Base-by-base conservation (phyloP, 2,113 vertebrate species). In the Pelecanus crispus region DNA sequence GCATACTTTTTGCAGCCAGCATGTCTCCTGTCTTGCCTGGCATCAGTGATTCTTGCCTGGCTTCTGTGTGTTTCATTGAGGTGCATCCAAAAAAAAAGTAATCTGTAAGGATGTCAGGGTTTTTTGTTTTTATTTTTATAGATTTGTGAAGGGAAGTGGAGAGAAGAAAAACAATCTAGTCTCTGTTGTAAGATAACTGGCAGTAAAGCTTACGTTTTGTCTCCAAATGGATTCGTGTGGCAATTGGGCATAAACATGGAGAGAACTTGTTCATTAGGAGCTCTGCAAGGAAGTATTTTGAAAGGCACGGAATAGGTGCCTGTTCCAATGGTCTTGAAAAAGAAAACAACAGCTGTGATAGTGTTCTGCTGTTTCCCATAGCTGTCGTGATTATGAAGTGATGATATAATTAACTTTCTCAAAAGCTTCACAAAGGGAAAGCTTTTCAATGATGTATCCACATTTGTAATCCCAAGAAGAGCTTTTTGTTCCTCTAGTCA, bases 361-460 rank as follows among this genome's bases (percentile, higher is more conserved):
- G 70, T 67, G 73, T 91, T 94, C 81, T 91, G 72, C 68, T 90
- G 77, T 94, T 94, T 96, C 62, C 86, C 78, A 68, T 94, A 91
- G 70, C 91, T 97, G 91, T 96, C 56, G 8, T 94, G 91, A 95
- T 95, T 95, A 91, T 91, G 95, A 95, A 94, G 95, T 92, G 95
- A 96, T 92, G 83, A 93, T 92, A 81, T 89, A 92, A 93, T 93
- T 93, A 95, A 91, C 88, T 97, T 94, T 83, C 73, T 93, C 61
- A 68, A 90, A 88, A 74, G 42, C 85, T 84, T 74, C 68, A 90
- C 59, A 73, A 95, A 96, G 55, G 38, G 28, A 92, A 95, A 75
- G 82, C 71, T 88, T 95, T 95, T 95, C 61, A 71, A 24, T 81
- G 66, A 55, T 93, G 10, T 67, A 81, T 77, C 62, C 47, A 7